Evolutionary conservation across 2,797 vertebrate species (phyloP).

Genomic region (Enteromius fasciolatus): DNA sequence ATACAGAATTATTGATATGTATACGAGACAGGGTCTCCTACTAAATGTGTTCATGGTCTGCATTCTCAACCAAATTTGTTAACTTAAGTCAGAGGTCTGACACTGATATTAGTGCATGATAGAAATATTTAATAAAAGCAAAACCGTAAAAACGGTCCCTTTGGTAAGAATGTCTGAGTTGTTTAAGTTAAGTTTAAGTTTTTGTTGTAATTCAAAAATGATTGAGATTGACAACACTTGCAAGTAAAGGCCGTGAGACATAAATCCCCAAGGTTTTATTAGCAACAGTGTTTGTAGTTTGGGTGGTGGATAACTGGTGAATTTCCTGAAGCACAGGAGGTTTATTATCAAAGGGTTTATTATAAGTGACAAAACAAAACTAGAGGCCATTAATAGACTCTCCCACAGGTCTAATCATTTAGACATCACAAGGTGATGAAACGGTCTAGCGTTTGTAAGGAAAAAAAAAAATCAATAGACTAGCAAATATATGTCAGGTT

Average conservation of each 20-base stretch:
- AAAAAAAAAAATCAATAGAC: neutral
- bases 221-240: neutral
- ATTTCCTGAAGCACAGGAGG: neutral
- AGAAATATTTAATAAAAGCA: neutral
- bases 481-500: neutral
- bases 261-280: conserved; percentile 52
- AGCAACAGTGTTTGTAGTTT: conserved; percentile 38
- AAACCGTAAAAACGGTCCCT: neutral
- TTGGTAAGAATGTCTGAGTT: neutral
- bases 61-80: neutral
- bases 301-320: neutral
- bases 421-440: conserved; percentile 37
- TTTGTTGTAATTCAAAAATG: neutral
- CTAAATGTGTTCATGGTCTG: neutral
- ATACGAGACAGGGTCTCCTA: neutral
- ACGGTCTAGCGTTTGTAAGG: neutral
- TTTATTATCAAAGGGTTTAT: conserved; percentile 35
- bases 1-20: neutral
- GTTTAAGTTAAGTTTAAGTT: neutral
- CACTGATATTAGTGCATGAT: neutral
- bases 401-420: conserved; percentile 44
- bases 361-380: conserved; percentile 12
- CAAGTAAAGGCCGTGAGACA: neutral
- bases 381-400: conserved; percentile 28
- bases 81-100: neutral